phyloP scores from a whole-genome alignment of 2,888 invertebrate species.

The Papilio protenor region DNA sequence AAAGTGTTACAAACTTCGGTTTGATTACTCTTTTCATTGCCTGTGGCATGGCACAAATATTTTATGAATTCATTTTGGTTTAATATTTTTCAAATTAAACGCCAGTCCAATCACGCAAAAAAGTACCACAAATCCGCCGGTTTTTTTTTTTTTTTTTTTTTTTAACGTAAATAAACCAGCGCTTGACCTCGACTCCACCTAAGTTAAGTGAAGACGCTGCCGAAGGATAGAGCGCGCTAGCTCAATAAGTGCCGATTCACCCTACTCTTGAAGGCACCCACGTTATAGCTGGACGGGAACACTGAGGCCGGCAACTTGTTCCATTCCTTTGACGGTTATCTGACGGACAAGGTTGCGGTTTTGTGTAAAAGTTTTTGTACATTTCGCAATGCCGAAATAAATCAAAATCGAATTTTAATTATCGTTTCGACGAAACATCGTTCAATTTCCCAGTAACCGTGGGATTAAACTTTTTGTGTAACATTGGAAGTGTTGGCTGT shows the following conservation, averaged over 20 bases:
- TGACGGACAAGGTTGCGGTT: slow-evolving; percentile 43
- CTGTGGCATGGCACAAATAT: neutral
- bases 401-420: slow-evolving; percentile 37
- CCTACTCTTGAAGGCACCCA: too few species aligned
- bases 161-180: too few species aligned
- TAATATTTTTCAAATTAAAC: slow-evolving; percentile 31
- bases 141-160: too few species aligned
- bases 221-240: too few species aligned
- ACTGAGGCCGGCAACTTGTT: too few species aligned
- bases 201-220: too few species aligned
- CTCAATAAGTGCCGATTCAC: too few species aligned
- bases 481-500: slow-evolving; percentile 17
- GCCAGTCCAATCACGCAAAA: slow-evolving; percentile 36
- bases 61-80: slow-evolving; percentile 20
- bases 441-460: slow-evolving; percentile 27
- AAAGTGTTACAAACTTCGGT: neutral
- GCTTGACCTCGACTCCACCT: too few species aligned
- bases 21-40: neutral
- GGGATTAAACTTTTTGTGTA: slow-evolving; percentile 22
- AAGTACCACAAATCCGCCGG: slow-evolving; percentile 33
- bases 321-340: too few species aligned
- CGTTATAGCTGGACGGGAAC: too few species aligned
- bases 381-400: slow-evolving; percentile 32
- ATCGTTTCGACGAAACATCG: slow-evolving; percentile 29
- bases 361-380: slow-evolving; percentile 36